Conservation (phyloP, 2,113 vertebrate species). For the Hippocampus guttulatus region DNA sequence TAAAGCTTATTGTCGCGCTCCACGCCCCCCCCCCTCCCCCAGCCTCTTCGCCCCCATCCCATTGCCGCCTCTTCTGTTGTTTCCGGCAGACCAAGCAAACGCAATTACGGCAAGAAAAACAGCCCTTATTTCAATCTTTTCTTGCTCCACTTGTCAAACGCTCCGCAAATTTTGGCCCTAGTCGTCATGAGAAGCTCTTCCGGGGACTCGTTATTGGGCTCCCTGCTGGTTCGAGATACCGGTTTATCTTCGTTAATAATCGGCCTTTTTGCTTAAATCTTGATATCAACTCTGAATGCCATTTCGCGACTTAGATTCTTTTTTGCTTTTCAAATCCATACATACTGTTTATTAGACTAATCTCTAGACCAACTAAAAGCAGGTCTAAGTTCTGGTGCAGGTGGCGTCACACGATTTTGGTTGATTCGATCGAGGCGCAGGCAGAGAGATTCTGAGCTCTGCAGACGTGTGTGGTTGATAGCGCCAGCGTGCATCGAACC, state of each 20-base stretch:
- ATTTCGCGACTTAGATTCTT: too few relatives aligned
- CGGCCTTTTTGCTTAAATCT: conserved; percentile 26
- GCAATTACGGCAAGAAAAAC: conserved; percentile 57
- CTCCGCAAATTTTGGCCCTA: conserved; percentile 35
- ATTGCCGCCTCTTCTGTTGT: conserved; percentile 47
- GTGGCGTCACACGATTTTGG: too few relatives aligned
- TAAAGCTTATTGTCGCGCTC: conserved; percentile 52
- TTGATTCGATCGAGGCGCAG: too few relatives aligned
- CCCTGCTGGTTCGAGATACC: conserved; percentile 46
- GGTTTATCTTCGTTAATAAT: conserved; percentile 39
- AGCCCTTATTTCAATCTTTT: conserved; percentile 72
- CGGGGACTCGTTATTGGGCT: conserved; percentile 30
- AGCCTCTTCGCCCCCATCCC: conserved; percentile 7
- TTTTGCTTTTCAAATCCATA: too few relatives aligned
- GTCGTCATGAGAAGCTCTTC: conserved; percentile 40
- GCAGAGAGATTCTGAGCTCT: too few relatives aligned
- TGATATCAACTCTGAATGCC: background rate
- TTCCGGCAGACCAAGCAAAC: conserved; percentile 73
- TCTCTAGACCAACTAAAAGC: too few relatives aligned
- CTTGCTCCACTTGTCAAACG: conserved; percentile 71
- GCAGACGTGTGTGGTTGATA: too few relatives aligned
- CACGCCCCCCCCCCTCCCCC: conserved; percentile 15
- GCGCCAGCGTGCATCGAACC: too few relatives aligned
- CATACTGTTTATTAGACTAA: too few relatives aligned
- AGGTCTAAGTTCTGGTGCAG: too few relatives aligned